Evolutionary conservation across 1,140 invertebrate species (phyloP).

Genomic region (Heliconius himera): DNA sequence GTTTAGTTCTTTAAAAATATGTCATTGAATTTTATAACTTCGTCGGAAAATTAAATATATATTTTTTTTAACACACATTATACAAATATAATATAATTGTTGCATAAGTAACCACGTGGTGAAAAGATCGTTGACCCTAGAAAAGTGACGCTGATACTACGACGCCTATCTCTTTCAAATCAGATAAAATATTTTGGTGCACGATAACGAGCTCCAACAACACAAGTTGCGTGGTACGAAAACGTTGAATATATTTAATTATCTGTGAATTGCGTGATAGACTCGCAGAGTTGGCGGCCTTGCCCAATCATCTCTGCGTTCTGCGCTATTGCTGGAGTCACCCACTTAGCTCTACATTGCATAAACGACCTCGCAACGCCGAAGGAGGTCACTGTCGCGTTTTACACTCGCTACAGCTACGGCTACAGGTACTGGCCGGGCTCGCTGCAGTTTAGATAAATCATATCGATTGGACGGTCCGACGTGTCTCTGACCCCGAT

Average conservation of each 20-base stretch:
- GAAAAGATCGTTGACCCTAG: slow-evolving; percentile 61
- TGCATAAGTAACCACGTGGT: slow-evolving; percentile 62
- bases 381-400: slow-evolving; percentile 77
- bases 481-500: slow-evolving; percentile 79
- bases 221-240: slow-evolving; percentile 30
- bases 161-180: slow-evolving; percentile 57
- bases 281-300: slow-evolving; percentile 51
- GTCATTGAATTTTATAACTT: neutral
- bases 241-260: slow-evolving; percentile 12
- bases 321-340: slow-evolving; percentile 55
- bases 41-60: neutral
- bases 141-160: slow-evolving; percentile 63
- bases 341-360: slow-evolving; percentile 67
- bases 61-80: neutral
- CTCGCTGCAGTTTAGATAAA: slow-evolving; percentile 57
- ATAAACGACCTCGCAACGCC: slow-evolving; percentile 75
- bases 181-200: slow-evolving; percentile 57
- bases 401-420: slow-evolving; percentile 49
- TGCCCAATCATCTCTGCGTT: slow-evolving; percentile 67
- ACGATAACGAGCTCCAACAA: slow-evolving; percentile 55
- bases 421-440: slow-evolving; percentile 51
- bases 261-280: slow-evolving; percentile 37
- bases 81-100: slow-evolving; percentile 23
- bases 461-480: slow-evolving; percentile 73
- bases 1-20: neutral